A percentile compares a stretch with the other conserved stretches of the same genome.
These are phyloP conservation scores for Brachymystax lenok DNA, from an alignment of 2,797 vertebrate genomes.

Conservation along the genomic window DNA sequence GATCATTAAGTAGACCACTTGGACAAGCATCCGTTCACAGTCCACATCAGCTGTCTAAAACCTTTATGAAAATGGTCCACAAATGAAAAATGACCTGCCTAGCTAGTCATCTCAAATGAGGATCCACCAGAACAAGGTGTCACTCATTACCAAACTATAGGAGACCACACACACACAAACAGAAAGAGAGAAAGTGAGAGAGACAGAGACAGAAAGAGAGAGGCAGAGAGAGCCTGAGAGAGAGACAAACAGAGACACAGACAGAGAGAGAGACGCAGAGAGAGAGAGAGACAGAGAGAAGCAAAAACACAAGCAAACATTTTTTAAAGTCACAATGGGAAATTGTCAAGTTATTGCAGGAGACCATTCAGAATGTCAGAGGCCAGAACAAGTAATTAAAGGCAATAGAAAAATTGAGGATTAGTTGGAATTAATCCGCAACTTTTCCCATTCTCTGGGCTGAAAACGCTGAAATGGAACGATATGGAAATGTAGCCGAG, in stretches of 20 bases:
- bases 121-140: neutral
- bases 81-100: neutral
- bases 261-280: too few relatives aligned
- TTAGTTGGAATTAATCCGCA: constrained; percentile 72
- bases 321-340: constrained; percentile 2
- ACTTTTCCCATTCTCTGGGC: constrained; percentile 66
- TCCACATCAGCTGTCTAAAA: neutral
- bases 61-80: neutral
- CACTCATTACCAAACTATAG: neutral
- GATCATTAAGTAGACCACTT: neutral
- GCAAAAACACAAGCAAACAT: constrained; percentile 8
- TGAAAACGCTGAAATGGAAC: constrained; percentile 59
- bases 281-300: neutral
- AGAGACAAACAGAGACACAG: neutral
- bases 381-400: constrained; percentile 69
- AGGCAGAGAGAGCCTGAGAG: neutral
- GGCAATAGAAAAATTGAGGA: constrained; percentile 64
- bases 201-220: neutral
- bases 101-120: neutral
- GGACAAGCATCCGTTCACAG: neutral
- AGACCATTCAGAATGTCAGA: constrained; percentile 61
- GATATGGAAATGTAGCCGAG: constrained; percentile 66
- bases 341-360: constrained; percentile 52
- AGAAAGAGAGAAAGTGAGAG: neutral
- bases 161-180: neutral